These are phyloP conservation scores for Babylonia areolata DNA, from an alignment of 1,140 invertebrate genomes.

Conservation along the genomic window DNA sequence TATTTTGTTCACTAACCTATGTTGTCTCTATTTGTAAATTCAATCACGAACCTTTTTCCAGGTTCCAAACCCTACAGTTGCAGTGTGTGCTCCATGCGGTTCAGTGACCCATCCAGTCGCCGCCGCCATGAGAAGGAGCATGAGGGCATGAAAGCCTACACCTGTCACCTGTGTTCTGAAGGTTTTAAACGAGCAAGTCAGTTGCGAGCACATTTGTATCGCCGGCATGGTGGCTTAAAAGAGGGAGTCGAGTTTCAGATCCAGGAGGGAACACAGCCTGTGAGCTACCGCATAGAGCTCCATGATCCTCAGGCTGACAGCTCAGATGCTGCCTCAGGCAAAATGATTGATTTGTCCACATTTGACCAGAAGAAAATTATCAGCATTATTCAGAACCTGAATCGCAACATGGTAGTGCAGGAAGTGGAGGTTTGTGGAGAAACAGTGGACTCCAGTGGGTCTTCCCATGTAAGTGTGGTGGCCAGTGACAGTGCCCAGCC, in stretches of 20 bases:
- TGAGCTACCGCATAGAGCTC: conserved; percentile 30
- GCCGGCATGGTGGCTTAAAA: conserved; percentile 51
- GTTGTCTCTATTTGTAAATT: too few relatives aligned
- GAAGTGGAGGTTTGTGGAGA: conserved; percentile 43
- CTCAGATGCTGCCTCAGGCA: background rate
- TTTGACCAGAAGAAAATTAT: conserved; percentile 51
- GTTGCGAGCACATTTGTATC: conserved; percentile 56
- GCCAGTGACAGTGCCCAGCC: background rate
- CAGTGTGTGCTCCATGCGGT: conserved; percentile 88
- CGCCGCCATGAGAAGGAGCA: conserved; percentile 77
- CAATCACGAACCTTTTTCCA: conserved; percentile 28
- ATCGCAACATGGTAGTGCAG: conserved; percentile 41
- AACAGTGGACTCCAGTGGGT: background rate
- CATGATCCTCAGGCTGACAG: background rate
- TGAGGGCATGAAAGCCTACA: conserved; percentile 73
- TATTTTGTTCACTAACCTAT: background rate
- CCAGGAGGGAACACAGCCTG: conserved; percentile 28
- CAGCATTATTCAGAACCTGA: conserved; percentile 51
- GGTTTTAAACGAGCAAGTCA: conserved; percentile 63
- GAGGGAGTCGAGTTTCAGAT: conserved; percentile 25
- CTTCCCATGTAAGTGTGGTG: background rate
- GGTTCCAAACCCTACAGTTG: conserved; percentile 97
- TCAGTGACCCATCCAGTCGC: conserved; percentile 64
- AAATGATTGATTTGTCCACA: conserved; percentile 12
- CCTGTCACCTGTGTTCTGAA: conserved; percentile 66